Percentiles rank a stretch among this genome's conserved stretches.
Evolutionary conservation across 2,113 vertebrate genomes (phyloP).

Genomic region (Gorsachius goisagi): DNA sequence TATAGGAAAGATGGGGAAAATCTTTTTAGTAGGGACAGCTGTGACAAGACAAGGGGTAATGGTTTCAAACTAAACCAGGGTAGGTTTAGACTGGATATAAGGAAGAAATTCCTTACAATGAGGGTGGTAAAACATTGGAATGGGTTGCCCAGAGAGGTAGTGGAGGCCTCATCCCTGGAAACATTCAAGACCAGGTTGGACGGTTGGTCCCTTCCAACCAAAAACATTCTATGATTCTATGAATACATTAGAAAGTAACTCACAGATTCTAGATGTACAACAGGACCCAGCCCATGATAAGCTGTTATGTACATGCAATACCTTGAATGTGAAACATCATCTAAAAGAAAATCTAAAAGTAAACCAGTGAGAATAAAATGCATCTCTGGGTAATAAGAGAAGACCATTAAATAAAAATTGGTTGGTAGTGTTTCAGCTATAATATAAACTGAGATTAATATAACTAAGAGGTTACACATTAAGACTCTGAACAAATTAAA

Average conservation of each 20-base stretch:
- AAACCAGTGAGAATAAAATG: background rate
- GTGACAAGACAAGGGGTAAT: too few relatives aligned
- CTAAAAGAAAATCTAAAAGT: background rate
- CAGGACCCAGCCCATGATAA: accelerated
- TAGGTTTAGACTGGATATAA: too few relatives aligned
- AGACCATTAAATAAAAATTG: background rate
- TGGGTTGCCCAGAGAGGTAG: too few relatives aligned
- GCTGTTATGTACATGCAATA: accelerated
- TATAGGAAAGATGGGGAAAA: too few relatives aligned
- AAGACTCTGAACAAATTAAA: background rate
- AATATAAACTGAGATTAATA: background rate
- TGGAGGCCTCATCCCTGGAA: too few relatives aligned
- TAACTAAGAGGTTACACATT: background rate
- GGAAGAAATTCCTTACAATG: too few relatives aligned
- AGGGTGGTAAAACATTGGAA: too few relatives aligned
- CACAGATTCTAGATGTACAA: background rate
- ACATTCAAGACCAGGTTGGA: too few relatives aligned
- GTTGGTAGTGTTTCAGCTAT: background rate
- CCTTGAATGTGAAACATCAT: background rate
- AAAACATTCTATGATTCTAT: too few relatives aligned
- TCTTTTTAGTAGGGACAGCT: too few relatives aligned
- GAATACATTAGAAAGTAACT: background rate
- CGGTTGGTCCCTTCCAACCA: too few relatives aligned
- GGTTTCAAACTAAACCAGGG: too few relatives aligned
- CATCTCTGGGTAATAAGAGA: background rate